phyloP scores from a whole-genome alignment of 2,888 invertebrate species.

The Polydrusus tereticollis region DNA sequence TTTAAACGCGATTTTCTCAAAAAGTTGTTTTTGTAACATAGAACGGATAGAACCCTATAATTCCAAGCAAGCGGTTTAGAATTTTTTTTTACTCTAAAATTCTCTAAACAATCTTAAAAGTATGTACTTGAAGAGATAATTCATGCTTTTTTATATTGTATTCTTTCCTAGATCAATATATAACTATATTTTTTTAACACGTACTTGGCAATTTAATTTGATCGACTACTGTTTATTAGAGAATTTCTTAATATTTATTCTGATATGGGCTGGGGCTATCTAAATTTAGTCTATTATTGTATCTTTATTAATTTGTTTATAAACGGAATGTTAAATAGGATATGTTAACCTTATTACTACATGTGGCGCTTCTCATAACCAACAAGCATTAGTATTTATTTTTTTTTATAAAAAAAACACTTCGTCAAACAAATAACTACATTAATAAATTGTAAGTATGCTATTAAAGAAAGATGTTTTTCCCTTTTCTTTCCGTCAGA shows the following conservation, averaged over 20 bases:
- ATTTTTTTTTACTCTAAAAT: no score
- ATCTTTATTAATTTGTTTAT: constrained; percentile 4
- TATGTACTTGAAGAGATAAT: no score
- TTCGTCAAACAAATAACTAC: neutral
- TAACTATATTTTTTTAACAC: neutral
- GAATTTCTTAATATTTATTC: neutral
- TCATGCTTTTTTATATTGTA: no score
- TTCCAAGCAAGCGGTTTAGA: no score
- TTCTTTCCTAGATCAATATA: no score
- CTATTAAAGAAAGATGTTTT: no score
- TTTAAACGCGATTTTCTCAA: no score
- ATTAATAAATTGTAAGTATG: no score
- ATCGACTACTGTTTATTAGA: neutral
- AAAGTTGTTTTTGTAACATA: no score
- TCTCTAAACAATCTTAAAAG: no score
- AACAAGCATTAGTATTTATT: neutral
- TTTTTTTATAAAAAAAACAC: neutral
- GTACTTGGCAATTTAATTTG: neutral
- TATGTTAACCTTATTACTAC: neutral
- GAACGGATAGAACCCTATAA: no score
- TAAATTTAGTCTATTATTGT: neutral
- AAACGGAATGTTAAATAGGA: neutral
- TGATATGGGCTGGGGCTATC: neutral
- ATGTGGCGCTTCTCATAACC: neutral
- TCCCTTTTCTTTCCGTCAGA: no score